Conservation (phyloP, 2,113 vertebrate species). For the Catagonus wagneri region DNA sequence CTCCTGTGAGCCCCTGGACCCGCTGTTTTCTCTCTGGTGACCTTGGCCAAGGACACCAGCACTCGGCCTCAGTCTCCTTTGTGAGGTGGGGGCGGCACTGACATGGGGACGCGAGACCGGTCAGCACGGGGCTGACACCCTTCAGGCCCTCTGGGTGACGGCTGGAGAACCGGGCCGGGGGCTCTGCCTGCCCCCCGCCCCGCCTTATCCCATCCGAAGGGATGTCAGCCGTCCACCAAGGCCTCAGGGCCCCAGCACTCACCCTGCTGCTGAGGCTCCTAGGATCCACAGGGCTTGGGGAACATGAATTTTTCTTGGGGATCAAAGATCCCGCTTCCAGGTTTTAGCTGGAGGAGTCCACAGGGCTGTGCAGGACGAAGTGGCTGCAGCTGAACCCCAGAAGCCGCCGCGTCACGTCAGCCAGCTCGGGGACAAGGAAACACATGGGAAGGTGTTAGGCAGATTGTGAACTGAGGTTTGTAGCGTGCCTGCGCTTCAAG, state of each 20-base stretch:
- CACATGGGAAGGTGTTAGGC: not conserved
- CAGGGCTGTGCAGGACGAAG: not conserved
- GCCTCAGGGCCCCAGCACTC: not conserved
- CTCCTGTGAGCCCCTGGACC: not conserved
- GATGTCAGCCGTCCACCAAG: not conserved
- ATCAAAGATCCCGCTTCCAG: not conserved
- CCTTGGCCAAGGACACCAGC: not conserved
- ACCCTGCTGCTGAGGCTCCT: not conserved
- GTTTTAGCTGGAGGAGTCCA: not conserved
- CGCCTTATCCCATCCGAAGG: fast-evolving
- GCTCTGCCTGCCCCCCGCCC: fast-evolving
- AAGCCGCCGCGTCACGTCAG: not conserved
- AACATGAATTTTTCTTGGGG: not conserved
- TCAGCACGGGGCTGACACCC: not conserved
- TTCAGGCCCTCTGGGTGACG: not conserved
- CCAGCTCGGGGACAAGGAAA: not conserved
- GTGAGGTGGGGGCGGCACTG: not conserved
- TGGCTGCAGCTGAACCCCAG: not conserved
- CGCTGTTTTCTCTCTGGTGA: not conserved
- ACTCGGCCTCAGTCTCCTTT: not conserved
- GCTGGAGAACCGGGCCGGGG: not conserved
- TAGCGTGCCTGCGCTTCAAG: fast-evolving
- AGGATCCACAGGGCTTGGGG: not conserved
- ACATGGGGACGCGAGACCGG: not conserved
- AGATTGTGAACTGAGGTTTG: fast-evolving